Evolutionary conservation across 1,140 invertebrate species (phyloP), one percentile per base, ranked within the genome.

Genomic region (Drosophila nikananu): DNA sequence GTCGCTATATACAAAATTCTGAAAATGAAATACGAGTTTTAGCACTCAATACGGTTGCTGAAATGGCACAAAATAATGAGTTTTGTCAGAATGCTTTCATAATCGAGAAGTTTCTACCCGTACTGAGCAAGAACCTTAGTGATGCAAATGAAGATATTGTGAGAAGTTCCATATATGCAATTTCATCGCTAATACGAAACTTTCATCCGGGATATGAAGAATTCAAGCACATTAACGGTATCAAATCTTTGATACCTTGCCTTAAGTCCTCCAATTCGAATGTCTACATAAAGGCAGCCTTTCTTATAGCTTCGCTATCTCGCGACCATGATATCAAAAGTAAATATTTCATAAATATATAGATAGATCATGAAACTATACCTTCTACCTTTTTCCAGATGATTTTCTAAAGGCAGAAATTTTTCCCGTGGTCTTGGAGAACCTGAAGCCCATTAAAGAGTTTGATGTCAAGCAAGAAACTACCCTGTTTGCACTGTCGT

Each of bases 31-130:
- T 86, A 9, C 35, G 73, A 17, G n/a, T 62, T 13, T 55, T 62
- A 19, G 64, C 83, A 5, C 72, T 77, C 7, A 65, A 74, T n/a
- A 71, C 86, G 10, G 73, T 86, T 0, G 83, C 84, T 1, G 83
- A 86, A 61, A 83, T 86, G 83, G 48, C 80, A 2, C 83, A 86
- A 25, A 86, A 86, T 46, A 86, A 86, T 70, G 42, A 51, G 25
- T 86, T 80, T 52, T 86, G 83, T 5, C 83, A 86, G 10, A 70
- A 86, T n/a, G 76, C 59, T 17, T 68, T 86, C 19, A 19, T 77
- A 25, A 77, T 64, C 6, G 77, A 83, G 19, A 63, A 83, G 0
- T 44, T 77, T 7, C 54, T 86, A 17, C 80, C 83, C 6, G 19
- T 41, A 17, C 57, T 86, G 5, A 51, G 49, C 9, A 42, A 65